phyloP scores from a whole-genome alignment of 2,888 invertebrate species.

The Parochlus steinenii region DNA sequence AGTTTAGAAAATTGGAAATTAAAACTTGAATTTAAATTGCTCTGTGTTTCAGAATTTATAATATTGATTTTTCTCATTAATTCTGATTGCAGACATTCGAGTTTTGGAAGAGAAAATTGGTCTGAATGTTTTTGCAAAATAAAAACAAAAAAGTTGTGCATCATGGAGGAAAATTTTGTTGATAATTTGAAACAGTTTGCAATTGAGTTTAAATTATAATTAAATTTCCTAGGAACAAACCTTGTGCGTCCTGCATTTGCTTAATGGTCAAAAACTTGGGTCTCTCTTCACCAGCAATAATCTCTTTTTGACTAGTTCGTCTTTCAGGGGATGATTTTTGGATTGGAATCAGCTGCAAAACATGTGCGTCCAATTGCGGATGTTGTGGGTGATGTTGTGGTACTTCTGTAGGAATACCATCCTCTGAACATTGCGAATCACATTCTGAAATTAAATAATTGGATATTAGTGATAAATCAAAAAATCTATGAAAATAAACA shows the following conservation, averaged over 20 bases:
- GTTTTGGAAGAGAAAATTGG: neutral
- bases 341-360: constrained; percentile 25
- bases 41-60: neutral
- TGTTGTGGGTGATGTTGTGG: constrained; percentile 21
- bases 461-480: too few relatives aligned
- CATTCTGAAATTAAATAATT: constrained; percentile 25
- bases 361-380: constrained; percentile 4
- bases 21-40: too few relatives aligned
- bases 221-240: constrained; percentile 8
- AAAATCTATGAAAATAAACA: too few relatives aligned
- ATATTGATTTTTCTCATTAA: neutral
- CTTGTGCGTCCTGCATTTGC: constrained; percentile 15
- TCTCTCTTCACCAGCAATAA: constrained; percentile 45
- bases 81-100: neutral
- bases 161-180: too few relatives aligned
- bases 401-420: constrained; percentile 24
- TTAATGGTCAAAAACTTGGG: constrained; percentile 32
- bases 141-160: neutral
- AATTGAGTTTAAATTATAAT: neutral
- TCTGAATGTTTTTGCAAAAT: neutral
- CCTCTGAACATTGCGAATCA: constrained; percentile 25
- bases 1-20: too few relatives aligned
- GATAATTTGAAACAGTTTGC: too few relatives aligned
- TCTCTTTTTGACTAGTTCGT: constrained; percentile 39
- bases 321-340: constrained; percentile 31